phyloP scores from a whole-genome alignment of 2,113 vertebrate genomes.

The Urocynchramus pylzowi region DNA sequence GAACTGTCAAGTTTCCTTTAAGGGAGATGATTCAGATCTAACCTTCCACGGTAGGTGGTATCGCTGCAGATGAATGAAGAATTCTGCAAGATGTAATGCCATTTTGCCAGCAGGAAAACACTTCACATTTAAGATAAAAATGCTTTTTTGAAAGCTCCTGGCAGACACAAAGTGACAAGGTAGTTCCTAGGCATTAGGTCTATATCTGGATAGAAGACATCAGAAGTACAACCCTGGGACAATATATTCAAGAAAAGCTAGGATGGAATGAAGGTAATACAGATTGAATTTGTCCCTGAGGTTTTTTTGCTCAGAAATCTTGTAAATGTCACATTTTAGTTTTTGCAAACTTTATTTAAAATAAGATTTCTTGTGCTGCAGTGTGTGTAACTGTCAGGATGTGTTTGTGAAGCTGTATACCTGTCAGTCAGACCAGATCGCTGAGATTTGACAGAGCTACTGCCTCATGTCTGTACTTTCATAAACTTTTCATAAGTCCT shows the following conservation, averaged over 20 bases:
- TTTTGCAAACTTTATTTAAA: constrained; percentile 2
- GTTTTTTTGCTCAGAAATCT: neutral
- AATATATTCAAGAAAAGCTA: neutral
- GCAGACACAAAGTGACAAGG: neutral
- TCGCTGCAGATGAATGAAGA: constrained; percentile 26
- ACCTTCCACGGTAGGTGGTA: constrained; percentile 23
- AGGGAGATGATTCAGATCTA: constrained; percentile 28
- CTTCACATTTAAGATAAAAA: constrained; percentile 18
- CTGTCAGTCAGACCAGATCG: neutral
- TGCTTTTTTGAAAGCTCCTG: constrained; percentile 3
- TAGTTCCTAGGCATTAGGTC: neutral
- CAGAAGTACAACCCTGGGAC: neutral
- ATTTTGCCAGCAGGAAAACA: constrained; percentile 4
- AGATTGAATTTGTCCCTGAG: constrained; percentile 4
- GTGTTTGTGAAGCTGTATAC: neutral
- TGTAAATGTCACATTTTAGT: constrained; percentile 36
- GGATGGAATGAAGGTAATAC: neutral
- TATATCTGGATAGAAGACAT: neutral
- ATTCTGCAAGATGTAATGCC: neutral
- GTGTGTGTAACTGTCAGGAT: constrained; percentile 6
- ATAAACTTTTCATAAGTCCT: constrained; percentile 22
- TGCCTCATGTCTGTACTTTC: neutral
- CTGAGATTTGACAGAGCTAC: neutral
- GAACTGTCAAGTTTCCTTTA: constrained; percentile 19
- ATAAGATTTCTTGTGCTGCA: neutral